Conservation (phyloP, 2,113 vertebrate genomes). For the Cryptotis parvus region DNA sequence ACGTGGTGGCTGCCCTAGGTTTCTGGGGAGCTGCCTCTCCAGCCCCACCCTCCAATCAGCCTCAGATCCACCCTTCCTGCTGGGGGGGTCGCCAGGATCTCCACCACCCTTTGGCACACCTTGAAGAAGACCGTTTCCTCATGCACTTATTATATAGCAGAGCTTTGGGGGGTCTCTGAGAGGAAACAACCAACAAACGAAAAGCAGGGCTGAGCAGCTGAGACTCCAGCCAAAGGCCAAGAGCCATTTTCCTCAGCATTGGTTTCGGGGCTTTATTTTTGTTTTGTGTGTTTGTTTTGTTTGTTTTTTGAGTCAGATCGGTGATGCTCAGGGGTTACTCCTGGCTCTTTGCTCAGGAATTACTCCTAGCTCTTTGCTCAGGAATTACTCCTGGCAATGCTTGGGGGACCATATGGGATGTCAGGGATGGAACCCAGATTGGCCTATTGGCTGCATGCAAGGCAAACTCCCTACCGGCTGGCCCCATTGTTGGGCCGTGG, state of each 20-base stretch:
- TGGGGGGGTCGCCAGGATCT: neutral
- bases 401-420: too few relatives aligned
- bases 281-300: too few relatives aligned
- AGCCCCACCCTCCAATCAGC: neutral
- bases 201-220: neutral
- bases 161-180: neutral
- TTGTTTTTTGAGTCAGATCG: too few relatives aligned
- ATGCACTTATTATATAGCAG: neutral
- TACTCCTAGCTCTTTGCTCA: too few relatives aligned
- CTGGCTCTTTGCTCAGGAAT: too few relatives aligned
- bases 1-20: fast-evolving
- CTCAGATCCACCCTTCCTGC: neutral
- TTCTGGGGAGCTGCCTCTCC: neutral
- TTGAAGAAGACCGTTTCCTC: neutral
- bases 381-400: too few relatives aligned
- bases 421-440: too few relatives aligned
- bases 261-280: too few relatives aligned
- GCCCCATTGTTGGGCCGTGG: too few relatives aligned
- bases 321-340: too few relatives aligned
- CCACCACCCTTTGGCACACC: neutral
- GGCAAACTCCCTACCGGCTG: too few relatives aligned
- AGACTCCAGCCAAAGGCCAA: fast-evolving
- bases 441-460: too few relatives aligned
- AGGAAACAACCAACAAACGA: neutral
- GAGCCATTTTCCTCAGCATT: neutral